Evolutionary conservation across 2,888 invertebrate genomes (phyloP), one percentile per base, ranked within the genome.

Genomic region (Dolichomitus sp.): DNA sequence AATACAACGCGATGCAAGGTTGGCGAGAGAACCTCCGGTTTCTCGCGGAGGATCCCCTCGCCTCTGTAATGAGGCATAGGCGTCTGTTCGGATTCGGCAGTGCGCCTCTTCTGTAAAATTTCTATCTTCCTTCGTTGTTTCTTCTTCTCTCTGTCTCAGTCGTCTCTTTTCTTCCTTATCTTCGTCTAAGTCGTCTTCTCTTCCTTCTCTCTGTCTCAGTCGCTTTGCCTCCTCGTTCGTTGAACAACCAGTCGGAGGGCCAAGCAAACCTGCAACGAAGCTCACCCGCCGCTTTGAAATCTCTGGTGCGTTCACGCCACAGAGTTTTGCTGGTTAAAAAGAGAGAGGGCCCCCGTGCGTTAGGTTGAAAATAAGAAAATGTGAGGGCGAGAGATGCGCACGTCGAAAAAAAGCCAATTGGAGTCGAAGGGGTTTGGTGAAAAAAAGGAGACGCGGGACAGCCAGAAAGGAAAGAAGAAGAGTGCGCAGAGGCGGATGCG

Each of bases 401-500:
- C 75, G 82, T 80, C 82, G 87, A 90, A 90, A 89, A 88, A 90
- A 82, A 78, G 88, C 85, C 89, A 89, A 90, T 90, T 89, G 89
- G 88, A 91, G 89, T 90, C 88, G 91, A 89, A 88, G 87, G 86
- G 40, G 86, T 87, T 88, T 84, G 85, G 63, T 42, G 48, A 50
- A 74, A 84, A 85, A 78, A 81, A 73, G 80, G 45, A 79, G 82
- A 76, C 40, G 54, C 40, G 75, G 59, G 66, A 70, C 42, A 69
- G 59, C 70, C 50, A 54, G 82, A 74, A 84, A 83, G 45, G 48
- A 59, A 84, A 78, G 76, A 76, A 61, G 54, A 79, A 80, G 75
- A 69, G 75, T 30, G 65, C 65, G 63, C 69, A 68, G 59, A 68
- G 76, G 66, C 48, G 61, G 61, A 42, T 27, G 65, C 27, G 73